Percentiles rank a stretch among this genome's conserved stretches.
Conservation (phyloP, 2,888 invertebrate species). For the Lasioglossum villosulum region DNA sequence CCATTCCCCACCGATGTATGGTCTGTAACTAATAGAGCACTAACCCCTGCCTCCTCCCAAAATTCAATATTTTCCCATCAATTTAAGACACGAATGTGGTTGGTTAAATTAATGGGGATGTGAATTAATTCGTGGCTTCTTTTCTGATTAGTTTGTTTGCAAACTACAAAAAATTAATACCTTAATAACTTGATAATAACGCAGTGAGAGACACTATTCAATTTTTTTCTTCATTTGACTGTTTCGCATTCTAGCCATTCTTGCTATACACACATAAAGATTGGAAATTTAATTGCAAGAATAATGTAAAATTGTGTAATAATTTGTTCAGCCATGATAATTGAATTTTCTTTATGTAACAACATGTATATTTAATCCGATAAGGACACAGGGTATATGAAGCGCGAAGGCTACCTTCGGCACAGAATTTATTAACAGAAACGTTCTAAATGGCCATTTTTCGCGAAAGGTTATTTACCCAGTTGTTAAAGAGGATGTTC, state of each 20-base stretch:
- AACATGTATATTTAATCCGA: not conserved
- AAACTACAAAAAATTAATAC: no score
- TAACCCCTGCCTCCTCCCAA: not conserved
- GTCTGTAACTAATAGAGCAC: not conserved
- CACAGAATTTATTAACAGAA: not conserved
- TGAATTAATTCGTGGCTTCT: not conserved
- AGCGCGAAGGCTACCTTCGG: not conserved
- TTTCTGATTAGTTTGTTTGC: no score
- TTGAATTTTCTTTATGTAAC: no score
- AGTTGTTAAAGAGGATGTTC: not conserved
- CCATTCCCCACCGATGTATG: not conserved
- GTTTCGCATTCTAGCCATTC: no score
- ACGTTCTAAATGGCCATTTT: not conserved
- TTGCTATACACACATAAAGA: not conserved
- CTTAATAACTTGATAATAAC: not conserved
- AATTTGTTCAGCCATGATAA: not conserved
- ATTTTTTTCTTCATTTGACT: no score
- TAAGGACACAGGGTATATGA: not conserved
- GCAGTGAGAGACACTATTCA: no score
- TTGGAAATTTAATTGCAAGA: not conserved
- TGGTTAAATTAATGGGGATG: no score
- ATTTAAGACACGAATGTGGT: not conserved
- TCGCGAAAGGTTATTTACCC: not conserved
- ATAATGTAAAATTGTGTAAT: not conserved
- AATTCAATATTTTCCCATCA: not conserved